Base-by-base conservation (phyloP, 2,797 vertebrate species). In the Microctenopoma lineatum region DNA sequence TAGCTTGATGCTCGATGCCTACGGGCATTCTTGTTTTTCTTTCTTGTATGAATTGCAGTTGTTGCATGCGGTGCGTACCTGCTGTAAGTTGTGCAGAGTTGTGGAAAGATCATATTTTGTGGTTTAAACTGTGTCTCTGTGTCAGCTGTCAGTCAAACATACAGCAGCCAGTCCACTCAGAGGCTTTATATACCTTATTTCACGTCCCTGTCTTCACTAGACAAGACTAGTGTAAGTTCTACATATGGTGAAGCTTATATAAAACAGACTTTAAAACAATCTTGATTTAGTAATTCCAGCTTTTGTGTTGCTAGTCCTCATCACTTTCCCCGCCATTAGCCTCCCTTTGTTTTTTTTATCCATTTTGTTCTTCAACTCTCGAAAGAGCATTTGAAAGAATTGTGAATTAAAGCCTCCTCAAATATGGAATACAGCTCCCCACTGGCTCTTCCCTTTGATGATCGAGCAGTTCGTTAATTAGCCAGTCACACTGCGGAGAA, bases 381-480 rank as follows among this genome's bases (percentile, higher is more conserved):
- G 5, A 27, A 1, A 16, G 58, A 44, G 36, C 50, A 5, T 26
- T 66, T 1, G 25, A 34, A 70, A 66, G 51, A 74, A 69, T 73
- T 36, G 36, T 4, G 4, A 62, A 51, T 67, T 50, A 60, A 69
- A 46, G 41, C 36, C 59, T 61, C 44, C 36, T 11, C 29, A 36
- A 42, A 48, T 45, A 41, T 39, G 63, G 68, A 73, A 26, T 36
- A 15, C 13, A 29, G 39, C 64, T 79, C 66, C 71, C 60, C 14
- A 48, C 27, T 21, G 55, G 61, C 66, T 46, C 56, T 7, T n/a
- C 57, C 64, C 67, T 82, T 63, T 80, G 73, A 80, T 71, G 63
- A 78, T 36, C 12, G 72, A 70, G 75, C 66, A 48, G 69, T 83
- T 61, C 46, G 70, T 82, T 86, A 83, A 84, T 80, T 65, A 84